These are phyloP conservation scores for Plotosus lineatus DNA, from an alignment of 2,113 vertebrate genomes.

Conservation along the genomic window DNA sequence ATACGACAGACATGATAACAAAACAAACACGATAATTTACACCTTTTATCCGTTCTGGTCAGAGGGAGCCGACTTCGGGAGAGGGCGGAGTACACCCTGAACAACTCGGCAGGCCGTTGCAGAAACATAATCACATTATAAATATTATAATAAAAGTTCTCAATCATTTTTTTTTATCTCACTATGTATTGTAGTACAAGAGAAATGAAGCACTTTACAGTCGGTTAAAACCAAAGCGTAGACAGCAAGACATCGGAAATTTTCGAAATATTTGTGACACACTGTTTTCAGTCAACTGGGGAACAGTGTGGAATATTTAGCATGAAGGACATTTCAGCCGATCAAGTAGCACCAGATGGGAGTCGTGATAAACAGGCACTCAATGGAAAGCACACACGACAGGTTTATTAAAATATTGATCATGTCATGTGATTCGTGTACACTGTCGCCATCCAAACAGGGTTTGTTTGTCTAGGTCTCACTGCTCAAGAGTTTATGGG, in stretches of 20 bases:
- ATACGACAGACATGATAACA: neutral
- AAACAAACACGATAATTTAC: neutral
- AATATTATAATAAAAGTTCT: too few species aligned
- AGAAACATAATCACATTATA: too few species aligned
- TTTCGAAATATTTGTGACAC: neutral
- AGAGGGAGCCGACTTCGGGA: too few species aligned
- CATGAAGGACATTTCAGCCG: neutral
- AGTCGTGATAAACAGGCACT: neutral
- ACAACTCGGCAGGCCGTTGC: too few species aligned
- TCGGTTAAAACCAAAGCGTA: neutral
- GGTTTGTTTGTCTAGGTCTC: neutral
- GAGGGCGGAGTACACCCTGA: too few species aligned
- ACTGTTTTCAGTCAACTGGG: neutral
- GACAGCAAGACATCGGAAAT: neutral
- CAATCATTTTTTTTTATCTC: too few species aligned
- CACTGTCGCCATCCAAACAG: slow-evolving; percentile 35
- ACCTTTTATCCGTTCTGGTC: too few species aligned
- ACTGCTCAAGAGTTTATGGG: slow-evolving; percentile 22
- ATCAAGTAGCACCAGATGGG: neutral
- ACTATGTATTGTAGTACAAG: neutral
- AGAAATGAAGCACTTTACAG: neutral
- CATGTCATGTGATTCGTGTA: slow-evolving; percentile 24
- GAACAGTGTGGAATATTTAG: neutral
- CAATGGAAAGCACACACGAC: neutral
- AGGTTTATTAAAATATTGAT: slow-evolving; percentile 1